A percentile compares a stretch with the other conserved stretches of the same genome.
These are phyloP conservation scores for Axis porcinus DNA, from an alignment of 2,113 vertebrate species.

Conservation along the genomic window DNA sequence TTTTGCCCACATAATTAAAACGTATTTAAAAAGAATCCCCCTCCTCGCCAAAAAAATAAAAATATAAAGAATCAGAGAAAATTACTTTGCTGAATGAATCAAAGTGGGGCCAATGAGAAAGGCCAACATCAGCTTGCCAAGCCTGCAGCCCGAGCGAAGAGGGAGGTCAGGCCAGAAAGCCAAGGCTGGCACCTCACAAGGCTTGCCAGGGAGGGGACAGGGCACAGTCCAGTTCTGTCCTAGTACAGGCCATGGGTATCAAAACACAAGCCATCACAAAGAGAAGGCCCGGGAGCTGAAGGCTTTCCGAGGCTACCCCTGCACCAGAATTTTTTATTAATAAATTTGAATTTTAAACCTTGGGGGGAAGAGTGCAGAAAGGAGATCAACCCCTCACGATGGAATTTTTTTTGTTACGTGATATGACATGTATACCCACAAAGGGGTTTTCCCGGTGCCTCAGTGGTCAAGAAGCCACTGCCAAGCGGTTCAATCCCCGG, in stretches of 20 bases:
- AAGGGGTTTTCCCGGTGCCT: background rate
- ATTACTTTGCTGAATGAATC: background rate
- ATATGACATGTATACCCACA: background rate
- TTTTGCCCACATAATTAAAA: background rate
- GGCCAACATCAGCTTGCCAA: fast-evolving
- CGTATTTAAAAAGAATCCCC: background rate
- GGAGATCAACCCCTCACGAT: background rate
- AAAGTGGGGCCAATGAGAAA: fast-evolving
- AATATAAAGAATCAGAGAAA: background rate
- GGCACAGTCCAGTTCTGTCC: too few species aligned
- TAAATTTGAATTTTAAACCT: background rate
- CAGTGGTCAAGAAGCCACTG: background rate
- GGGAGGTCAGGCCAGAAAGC: background rate
- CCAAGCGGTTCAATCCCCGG: background rate
- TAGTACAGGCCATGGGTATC: fast-evolving
- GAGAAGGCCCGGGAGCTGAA: background rate
- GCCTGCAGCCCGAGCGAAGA: background rate
- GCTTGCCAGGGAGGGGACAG: fast-evolving
- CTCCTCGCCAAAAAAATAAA: background rate
- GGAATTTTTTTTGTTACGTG: background rate
- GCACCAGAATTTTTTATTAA: background rate
- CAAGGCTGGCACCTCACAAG: background rate
- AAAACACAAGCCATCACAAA: background rate
- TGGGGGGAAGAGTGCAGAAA: background rate
- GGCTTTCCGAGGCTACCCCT: background rate